Evolutionary conservation across 1,140 invertebrate genomes (phyloP), one percentile per base, ranked within the genome.

Genomic region (Antheraea pernyi): DNA sequence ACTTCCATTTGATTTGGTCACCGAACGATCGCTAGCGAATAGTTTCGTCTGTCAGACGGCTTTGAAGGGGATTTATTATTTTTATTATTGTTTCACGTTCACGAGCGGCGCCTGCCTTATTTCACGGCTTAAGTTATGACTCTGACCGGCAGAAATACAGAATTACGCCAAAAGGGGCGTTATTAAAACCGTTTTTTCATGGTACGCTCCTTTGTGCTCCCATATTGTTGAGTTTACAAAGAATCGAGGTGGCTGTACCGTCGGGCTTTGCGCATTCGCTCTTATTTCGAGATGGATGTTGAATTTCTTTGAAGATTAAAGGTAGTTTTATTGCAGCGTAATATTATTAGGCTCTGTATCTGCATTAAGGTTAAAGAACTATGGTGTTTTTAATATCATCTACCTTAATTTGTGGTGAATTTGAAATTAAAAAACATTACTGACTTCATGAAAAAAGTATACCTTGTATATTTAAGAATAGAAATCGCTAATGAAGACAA

Each of bases 21-120:
- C 80, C 72, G 36, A 72, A 81, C 61, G 36, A 81, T 82, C 73
- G 77, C 79, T 80, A 74, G 77, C 77, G 80, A 89, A 89, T 90
- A 90, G 89, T 89, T 90, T 83, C 85, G 83, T 80, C 84, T 91
- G 89, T 90, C 89, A 89, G 88, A 68, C 77, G 79, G 79, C 77
- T 87, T 87, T 87, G 89, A 91, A 86, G 79, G 79, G 85, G 83
- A 91, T 91, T 89, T 91, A 91, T 91, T 91, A 89, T 90, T 90
- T 88, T 89, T 89, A 88, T 91, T 89, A 89, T 89, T 89, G 89
- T 90, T 91, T 88, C 80, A 66, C 72, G 69, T 76, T 81, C 64
- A 83, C 76, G 76, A 72, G 81, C 69, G 65, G 76, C 72, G 60
- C 60, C 60, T n/a, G 19, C 60, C 75, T 83, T 81, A 81, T 75